Evolutionary conservation across 2,113 vertebrate genomes (phyloP), one percentile per base, ranked within the genome.

Genomic region (Lynx canadensis): DNA sequence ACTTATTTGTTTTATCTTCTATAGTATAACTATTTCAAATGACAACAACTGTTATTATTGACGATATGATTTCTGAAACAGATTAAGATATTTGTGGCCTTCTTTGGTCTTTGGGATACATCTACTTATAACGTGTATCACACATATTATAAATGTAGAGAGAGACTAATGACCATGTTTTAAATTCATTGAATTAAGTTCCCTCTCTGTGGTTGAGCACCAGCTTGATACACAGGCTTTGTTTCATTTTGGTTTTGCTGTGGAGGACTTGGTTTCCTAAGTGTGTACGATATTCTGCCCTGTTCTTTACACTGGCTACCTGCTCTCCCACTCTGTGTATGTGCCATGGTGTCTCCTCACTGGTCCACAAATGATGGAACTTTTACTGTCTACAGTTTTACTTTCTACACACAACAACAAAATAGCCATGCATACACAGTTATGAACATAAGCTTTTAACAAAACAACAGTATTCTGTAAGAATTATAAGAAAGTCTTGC

Each of bases 1-100:
- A 31, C 60, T 74, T 95, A 27, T 84, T 95, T 86, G 48, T 80
- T 86, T 90, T 86, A 45, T 97, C 41, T 36, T n/a, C 23, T 68
- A 38, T 63, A 38, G 45, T 60, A n/a, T 5, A 76, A 76, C 82
- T 41, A 13, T 68, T 94, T 63, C 65, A 87, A 91, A 65, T 66
- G 69, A 85, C 80, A 38, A 21, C 82, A 63, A 36, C 31, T 16
- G 15, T 45, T 25, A 29, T 84, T 19, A 31, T 23, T 91, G 68
- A 52, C 36, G 15, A 33, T 25, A 57, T 18, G 45, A 52, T 52
- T 94, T 82, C 73, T 76, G 29, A 45, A 84, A 23, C 3, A 57
- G 27, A 52, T 91, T 50, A 80, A 38, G 11, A 65, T 57, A 52
- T 13, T 31, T 36, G 55, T 38, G 21, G 21, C 14, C 27, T 83